Conservation (phyloP, 2,888 invertebrate genomes). For the Drosophila nr. fundita region DNA sequence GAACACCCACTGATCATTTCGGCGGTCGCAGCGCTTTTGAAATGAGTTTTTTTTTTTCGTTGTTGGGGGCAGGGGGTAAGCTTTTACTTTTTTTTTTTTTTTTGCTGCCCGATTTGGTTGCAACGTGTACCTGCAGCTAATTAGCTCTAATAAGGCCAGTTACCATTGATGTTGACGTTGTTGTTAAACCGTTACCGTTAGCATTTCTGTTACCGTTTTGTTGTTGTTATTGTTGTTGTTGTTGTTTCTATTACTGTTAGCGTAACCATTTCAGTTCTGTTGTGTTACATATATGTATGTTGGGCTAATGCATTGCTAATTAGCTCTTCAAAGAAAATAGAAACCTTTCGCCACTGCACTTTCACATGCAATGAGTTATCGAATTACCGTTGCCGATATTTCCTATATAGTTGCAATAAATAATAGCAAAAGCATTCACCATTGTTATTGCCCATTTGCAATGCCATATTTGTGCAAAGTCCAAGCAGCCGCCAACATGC, state of each 20-base stretch:
- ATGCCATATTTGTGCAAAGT: slow-evolving; percentile 62
- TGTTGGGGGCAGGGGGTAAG: slow-evolving; percentile 11
- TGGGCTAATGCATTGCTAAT: slow-evolving; percentile 57
- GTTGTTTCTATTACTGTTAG: slow-evolving; percentile 10
- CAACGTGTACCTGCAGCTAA: slow-evolving; percentile 54
- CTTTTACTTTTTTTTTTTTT: slow-evolving; percentile 61
- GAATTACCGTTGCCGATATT: slow-evolving; percentile 49
- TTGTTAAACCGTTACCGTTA: slow-evolving; percentile 25
- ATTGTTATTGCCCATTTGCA: slow-evolving; percentile 61
- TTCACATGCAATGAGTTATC: slow-evolving; percentile 71
- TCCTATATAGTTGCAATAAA: slow-evolving; percentile 67
- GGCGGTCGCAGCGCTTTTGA: slow-evolving; percentile 55
- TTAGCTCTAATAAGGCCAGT: slow-evolving; percentile 58
- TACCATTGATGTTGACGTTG: slow-evolving; percentile 32
- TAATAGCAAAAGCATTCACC: slow-evolving; percentile 71
- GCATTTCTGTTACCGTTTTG: slow-evolving; percentile 27
- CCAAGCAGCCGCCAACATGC: slow-evolving; percentile 8
- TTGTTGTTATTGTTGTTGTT: slow-evolving; percentile 18
- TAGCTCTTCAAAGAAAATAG: slow-evolving; percentile 35
- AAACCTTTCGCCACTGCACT: slow-evolving; percentile 74
- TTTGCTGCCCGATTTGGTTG: slow-evolving; percentile 55
- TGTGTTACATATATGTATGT: slow-evolving; percentile 4
- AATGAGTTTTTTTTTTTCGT: slow-evolving; percentile 26
- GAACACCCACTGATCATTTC: slow-evolving; percentile 72
- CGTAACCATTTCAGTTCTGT: slow-evolving; percentile 18